Percentiles rank a stretch among this genome's conserved stretches.
Conservation (phyloP, 2,113 vertebrate species). For the Saccopteryx leptura region DNA sequence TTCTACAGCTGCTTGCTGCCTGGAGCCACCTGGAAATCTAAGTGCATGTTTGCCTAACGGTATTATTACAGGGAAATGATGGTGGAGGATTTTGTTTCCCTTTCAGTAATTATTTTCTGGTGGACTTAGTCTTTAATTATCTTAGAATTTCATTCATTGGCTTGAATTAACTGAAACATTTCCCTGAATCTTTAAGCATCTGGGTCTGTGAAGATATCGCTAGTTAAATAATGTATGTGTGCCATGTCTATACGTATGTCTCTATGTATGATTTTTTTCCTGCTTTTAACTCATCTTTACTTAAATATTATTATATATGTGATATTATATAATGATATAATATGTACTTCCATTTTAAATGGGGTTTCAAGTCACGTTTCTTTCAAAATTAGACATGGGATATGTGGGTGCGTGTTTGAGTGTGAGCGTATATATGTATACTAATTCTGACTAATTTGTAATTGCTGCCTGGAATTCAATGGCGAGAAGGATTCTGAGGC, state of each 20-base stretch:
- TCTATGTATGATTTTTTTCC: background rate
- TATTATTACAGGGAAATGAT: conserved; percentile 12
- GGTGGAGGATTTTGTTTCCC: background rate
- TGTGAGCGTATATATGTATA: background rate
- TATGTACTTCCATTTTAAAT: background rate
- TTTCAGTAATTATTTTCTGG: conserved; percentile 26
- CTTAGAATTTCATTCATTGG: background rate
- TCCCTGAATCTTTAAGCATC: background rate
- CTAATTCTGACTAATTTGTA: conserved; percentile 4
- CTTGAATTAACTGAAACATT: conserved; percentile 16
- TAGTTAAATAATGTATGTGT: background rate
- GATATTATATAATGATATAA: background rate
- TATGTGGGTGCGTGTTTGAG: background rate
- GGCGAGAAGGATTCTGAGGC: background rate
- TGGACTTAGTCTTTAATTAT: conserved; percentile 18
- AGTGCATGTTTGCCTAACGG: conserved; percentile 2
- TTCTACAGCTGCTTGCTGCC: conserved; percentile 58
- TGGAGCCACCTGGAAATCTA: conserved; percentile 50
- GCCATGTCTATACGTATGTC: background rate
- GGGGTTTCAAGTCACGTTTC: background rate
- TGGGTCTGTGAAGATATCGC: background rate
- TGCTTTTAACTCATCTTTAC: conserved; percentile 14
- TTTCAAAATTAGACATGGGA: background rate
- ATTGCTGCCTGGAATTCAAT: background rate
- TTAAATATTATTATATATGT: background rate